Percentiles rank a stretch among this genome's conserved stretches.
Evolutionary conservation across 2,797 vertebrate genomes (phyloP).

Genomic region (Pogonophryne albipinna): DNA sequence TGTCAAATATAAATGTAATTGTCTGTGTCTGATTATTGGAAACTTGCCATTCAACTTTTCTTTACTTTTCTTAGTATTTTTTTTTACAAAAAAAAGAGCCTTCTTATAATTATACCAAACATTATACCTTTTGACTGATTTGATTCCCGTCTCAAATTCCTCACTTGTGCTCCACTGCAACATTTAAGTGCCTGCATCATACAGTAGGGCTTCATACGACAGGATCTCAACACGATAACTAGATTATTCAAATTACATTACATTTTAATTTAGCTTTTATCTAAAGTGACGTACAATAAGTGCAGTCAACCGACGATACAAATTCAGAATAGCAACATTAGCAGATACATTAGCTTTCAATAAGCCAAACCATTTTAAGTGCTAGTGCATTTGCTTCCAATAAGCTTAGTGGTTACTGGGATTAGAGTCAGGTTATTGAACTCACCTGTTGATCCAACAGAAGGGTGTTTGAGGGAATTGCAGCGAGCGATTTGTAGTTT

Average conservation of each 20-base stretch:
- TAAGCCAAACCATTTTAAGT: too few species aligned
- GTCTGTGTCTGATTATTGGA: background rate
- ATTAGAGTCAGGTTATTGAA: slow-evolving; percentile 37
- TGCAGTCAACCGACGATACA: too few species aligned
- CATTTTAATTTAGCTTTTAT: too few species aligned
- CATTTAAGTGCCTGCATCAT: background rate
- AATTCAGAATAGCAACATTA: too few species aligned
- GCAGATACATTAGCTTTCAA: too few species aligned
- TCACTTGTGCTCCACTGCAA: background rate
- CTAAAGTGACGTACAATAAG: too few species aligned
- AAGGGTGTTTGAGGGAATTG: slow-evolving; percentile 96
- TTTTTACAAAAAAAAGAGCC: too few species aligned
- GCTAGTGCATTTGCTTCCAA: too few species aligned
- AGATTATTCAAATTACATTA: background rate
- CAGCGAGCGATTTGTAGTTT: slow-evolving; percentile 95
- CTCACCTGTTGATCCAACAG: slow-evolving; percentile 98
- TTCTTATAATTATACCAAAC: too few species aligned
- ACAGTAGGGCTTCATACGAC: background rate
- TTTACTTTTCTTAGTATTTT: background rate
- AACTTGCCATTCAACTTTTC: background rate
- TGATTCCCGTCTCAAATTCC: background rate
- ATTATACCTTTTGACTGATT: too few species aligned
- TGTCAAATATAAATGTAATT: background rate
- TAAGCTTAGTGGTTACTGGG: background rate
- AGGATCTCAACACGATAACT: slow-evolving; percentile 5